Percentiles rank a stretch among this genome's conserved stretches.
These are phyloP conservation scores for Drosophila suzukii DNA, from an alignment of 1,140 invertebrate genomes.

Conservation along the genomic window DNA sequence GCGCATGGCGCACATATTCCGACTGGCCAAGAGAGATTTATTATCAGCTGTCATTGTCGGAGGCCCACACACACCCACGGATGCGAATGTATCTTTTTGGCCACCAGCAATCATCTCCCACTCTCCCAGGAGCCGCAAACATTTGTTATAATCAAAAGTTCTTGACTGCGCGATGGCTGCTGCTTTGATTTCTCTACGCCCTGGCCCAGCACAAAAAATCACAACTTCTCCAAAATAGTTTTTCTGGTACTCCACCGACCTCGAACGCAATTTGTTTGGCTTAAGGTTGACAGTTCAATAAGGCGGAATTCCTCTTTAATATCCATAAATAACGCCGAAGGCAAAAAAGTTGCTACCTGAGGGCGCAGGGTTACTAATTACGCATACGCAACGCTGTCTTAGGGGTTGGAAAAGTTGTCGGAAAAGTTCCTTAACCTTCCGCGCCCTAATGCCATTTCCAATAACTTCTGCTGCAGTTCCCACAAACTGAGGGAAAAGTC, in stretches of 20 bases:
- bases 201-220: constrained; percentile 23
- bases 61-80: constrained; percentile 5
- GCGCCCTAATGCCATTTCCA: constrained; percentile 66
- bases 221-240: constrained; percentile 72
- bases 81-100: constrained; percentile 1
- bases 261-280: constrained; percentile 74
- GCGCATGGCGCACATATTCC: constrained; percentile 32
- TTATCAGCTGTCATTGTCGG: constrained; percentile 69
- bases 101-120: constrained; percentile 30
- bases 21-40: constrained; percentile 74
- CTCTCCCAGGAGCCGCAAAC: constrained; percentile 49
- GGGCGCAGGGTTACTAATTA: constrained; percentile 65
- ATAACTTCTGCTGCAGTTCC: constrained; percentile 79
- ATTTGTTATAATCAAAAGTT: constrained; percentile 82
- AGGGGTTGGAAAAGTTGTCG: constrained; percentile 53
- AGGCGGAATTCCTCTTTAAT: constrained; percentile 66
- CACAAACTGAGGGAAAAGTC: constrained; percentile 36
- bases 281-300: constrained; percentile 82
- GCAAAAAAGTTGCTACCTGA: constrained; percentile 65
- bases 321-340: constrained; percentile 71
- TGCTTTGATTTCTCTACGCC: constrained; percentile 72
- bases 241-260: constrained; percentile 47
- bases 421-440: constrained; percentile 73
- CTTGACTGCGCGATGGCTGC: constrained; percentile 44
- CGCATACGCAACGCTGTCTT: constrained; percentile 71